Evolutionary conservation across 2,797 vertebrate species (phyloP).

Genomic region (Lacerta viridis): DNA sequence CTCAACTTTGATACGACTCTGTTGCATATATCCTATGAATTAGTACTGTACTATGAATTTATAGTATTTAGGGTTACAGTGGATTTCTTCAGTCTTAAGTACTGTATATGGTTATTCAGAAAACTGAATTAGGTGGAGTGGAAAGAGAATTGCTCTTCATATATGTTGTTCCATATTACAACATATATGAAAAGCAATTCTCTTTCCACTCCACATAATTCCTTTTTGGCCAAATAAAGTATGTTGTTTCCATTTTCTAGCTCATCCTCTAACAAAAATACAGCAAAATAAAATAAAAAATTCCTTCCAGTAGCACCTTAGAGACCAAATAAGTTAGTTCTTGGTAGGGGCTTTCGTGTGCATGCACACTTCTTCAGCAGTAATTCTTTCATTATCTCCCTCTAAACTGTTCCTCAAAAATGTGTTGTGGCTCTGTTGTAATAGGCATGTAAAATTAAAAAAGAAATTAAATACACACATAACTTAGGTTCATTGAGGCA

Average conservation of each 20-base stretch:
- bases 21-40: background rate
- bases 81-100: background rate
- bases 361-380: too few relatives aligned
- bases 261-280: background rate
- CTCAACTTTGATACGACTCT: background rate
- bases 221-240: background rate
- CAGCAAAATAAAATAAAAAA: too few relatives aligned
- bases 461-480: background rate
- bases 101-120: too few relatives aligned
- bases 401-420: background rate
- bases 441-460: background rate
- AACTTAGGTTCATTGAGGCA: background rate
- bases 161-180: background rate
- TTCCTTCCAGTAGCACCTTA: too few relatives aligned
- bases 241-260: background rate
- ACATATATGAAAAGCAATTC: background rate
- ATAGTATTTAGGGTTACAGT: background rate
- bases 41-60: background rate
- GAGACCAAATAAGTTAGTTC: too few relatives aligned
- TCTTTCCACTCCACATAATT: background rate
- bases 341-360: too few relatives aligned
- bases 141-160: too few relatives aligned
- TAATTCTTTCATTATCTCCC: background rate
- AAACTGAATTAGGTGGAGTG: too few relatives aligned
- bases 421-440: background rate